Base-by-base conservation (phyloP, 2,113 vertebrate species). In the Ophthalmotilapia sp. region DNA sequence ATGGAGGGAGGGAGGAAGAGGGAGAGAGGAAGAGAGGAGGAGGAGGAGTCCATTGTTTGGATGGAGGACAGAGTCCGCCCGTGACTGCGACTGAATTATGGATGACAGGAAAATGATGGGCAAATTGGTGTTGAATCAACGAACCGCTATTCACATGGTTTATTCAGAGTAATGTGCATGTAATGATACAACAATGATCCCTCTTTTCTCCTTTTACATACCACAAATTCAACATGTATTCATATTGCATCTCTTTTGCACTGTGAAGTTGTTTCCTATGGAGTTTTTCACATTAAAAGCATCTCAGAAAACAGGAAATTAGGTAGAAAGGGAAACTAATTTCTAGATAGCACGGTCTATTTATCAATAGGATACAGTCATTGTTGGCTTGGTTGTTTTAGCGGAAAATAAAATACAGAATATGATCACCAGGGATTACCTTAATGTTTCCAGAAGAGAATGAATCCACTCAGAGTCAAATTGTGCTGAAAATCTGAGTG, bases 1-100 rank as follows among this genome's bases (percentile, higher is more conserved):
- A 88, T 85, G 91, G 89, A 92, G 87, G 91, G 85, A 86, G 90
- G 68, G 79, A 88, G 81, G 42, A 47, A 14, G 80, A 42, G 58
- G 26, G n/a, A 75, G 77, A 40, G 42, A 38, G 58, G 38, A 33
- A 56, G 65, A 40, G 62, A 75, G 70, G 42, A 53, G 58, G 83
- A 68, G 58, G 79, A 68, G 77, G 80, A 91, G 85, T 77, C 89
- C 91, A 91, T 94, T 95, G 92, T 94, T 94, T 89, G 89, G 86
- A 56, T 73, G 89, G 65, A 86, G 88, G 84, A 84, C 4, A 23
- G 54, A 82, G 83, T 53, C 29, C 31, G 81, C 45, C 81, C 47
- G 7, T 11, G 86, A 77, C 83, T 91, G 68, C 11, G 26, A 80
- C 90, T 90, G 85, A 92, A 92, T 89, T 90, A 90, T 90, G 86